Evolutionary conservation across 37 sponge, comb jelly and placozoan species (phyloP).

Genomic region (Trichoplax adhaerens): DNA sequence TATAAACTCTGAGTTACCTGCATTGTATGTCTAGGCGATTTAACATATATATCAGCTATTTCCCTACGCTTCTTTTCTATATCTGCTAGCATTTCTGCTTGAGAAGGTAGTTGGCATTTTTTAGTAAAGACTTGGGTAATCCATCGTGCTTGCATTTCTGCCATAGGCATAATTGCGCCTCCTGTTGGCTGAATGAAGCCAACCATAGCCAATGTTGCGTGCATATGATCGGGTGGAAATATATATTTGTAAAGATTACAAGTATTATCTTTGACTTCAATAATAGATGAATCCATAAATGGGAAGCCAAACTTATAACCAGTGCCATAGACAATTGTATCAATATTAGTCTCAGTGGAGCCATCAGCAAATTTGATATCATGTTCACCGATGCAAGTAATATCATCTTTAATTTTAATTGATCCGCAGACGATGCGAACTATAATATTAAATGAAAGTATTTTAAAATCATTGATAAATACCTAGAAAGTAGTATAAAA

Average conservation of each 20-base stretch:
- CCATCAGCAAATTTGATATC: too few species aligned
- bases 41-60: background rate
- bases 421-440: too few species aligned
- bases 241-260: slow-evolving; percentile 4
- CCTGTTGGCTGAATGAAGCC: background rate
- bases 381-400: too few species aligned
- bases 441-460: too few species aligned
- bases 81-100: background rate
- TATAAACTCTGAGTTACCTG: background rate
- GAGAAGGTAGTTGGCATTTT: background rate
- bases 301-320: slow-evolving; percentile 3
- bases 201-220: slow-evolving; percentile 1
- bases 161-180: slow-evolving; percentile 8
- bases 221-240: slow-evolving; percentile 3
- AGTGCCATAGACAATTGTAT: slow-evolving; percentile 8
- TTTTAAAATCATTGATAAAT: too few species aligned
- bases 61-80: background rate
- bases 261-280: background rate
- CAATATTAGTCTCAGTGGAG: background rate
- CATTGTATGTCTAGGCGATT: slow-evolving; percentile 6
- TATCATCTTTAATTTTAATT: too few species aligned
- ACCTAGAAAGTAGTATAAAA: too few species aligned
- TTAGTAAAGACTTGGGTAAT: slow-evolving; percentile 3
- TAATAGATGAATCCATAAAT: slow-evolving; percentile 3
- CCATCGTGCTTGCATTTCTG: slow-evolving; percentile 6